Conservation (phyloP, 1,140 invertebrate genomes). For the Catajapyx aquilonaris region DNA sequence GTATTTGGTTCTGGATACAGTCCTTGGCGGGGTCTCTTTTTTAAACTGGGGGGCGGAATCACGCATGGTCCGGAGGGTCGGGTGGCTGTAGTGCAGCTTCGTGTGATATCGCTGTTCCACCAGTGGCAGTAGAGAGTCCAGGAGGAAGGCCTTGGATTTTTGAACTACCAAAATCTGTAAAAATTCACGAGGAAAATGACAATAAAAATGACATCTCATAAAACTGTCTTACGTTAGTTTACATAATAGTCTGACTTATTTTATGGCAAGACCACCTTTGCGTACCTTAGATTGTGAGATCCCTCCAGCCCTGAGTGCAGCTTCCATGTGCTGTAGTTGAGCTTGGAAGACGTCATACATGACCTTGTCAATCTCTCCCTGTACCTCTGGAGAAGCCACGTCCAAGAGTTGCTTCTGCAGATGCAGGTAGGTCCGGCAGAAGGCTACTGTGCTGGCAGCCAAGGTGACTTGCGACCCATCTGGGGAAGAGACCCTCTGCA, state of each 20-base stretch:
- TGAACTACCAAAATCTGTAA: too few relatives aligned
- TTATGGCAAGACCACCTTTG: too few relatives aligned
- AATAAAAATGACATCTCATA: too few relatives aligned
- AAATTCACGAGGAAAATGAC: too few relatives aligned
- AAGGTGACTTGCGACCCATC: slow-evolving; percentile 43
- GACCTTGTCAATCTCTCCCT: slow-evolving; percentile 35
- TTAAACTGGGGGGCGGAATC: too few relatives aligned
- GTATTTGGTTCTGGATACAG: too few relatives aligned
- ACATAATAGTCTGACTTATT: too few relatives aligned
- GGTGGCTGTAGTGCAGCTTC: slow-evolving; percentile 17
- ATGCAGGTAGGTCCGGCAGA: slow-evolving; percentile 40
- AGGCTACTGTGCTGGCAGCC: slow-evolving; percentile 44
- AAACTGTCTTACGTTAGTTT: too few relatives aligned
- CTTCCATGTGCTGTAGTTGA: slow-evolving; percentile 38
- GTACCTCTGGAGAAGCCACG: slow-evolving; percentile 36
- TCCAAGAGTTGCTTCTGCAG: slow-evolving; percentile 45
- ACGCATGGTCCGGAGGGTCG: too few relatives aligned
- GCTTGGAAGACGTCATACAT: slow-evolving; percentile 38
- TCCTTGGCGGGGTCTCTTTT: too few relatives aligned
- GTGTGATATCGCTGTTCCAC: slow-evolving; percentile 24
- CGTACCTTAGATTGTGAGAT: too few relatives aligned
- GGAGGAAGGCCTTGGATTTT: slow-evolving; percentile 28
- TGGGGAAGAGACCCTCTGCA: too few relatives aligned
- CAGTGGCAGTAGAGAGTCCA: slow-evolving; percentile 25
- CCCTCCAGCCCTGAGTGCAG: slow-evolving; percentile 32